These are phyloP conservation scores for Cyphomyrus discorhynchus DNA, from an alignment of 2,113 vertebrate genomes.

Conservation along the genomic window DNA sequence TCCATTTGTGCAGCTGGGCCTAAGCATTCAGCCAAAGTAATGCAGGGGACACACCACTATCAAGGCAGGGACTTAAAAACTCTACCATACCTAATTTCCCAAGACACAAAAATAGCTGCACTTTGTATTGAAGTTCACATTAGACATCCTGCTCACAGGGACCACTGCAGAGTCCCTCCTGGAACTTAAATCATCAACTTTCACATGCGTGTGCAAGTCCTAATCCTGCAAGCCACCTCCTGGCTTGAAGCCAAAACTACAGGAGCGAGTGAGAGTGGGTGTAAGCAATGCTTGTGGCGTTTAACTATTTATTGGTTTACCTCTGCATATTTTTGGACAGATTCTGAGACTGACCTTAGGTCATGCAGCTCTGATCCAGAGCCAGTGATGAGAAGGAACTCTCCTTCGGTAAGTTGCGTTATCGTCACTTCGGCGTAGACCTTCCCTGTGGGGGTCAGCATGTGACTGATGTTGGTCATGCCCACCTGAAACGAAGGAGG, in stretches of 20 bases:
- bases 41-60: not conserved
- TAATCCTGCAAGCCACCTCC: not conserved
- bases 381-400: slow-evolving; percentile 88
- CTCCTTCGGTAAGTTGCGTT: slow-evolving; percentile 72
- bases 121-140: not conserved
- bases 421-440: slow-evolving; percentile 92
- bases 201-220: not conserved
- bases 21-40: not conserved
- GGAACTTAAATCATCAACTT: not conserved
- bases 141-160: not conserved
- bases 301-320: not conserved
- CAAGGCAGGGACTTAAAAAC: not conserved
- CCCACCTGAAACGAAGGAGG: slow-evolving; percentile 65
- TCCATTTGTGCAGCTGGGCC: not conserved
- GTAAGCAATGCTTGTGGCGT: not conserved
- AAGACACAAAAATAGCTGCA: not conserved
- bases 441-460: slow-evolving; percentile 81
- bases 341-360: slow-evolving; percentile 67
- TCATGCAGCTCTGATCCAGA: slow-evolving; percentile 92
- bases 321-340: not conserved
- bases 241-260: not conserved
- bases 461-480: slow-evolving; percentile 92
- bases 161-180: not conserved
- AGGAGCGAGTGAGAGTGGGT: not conserved
- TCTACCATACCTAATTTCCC: not conserved